A percentile compares a stretch with the other conserved stretches of the same genome.
Evolutionary conservation across 1,140 invertebrate species (phyloP).

Genomic region (Achatina immaculata): DNA sequence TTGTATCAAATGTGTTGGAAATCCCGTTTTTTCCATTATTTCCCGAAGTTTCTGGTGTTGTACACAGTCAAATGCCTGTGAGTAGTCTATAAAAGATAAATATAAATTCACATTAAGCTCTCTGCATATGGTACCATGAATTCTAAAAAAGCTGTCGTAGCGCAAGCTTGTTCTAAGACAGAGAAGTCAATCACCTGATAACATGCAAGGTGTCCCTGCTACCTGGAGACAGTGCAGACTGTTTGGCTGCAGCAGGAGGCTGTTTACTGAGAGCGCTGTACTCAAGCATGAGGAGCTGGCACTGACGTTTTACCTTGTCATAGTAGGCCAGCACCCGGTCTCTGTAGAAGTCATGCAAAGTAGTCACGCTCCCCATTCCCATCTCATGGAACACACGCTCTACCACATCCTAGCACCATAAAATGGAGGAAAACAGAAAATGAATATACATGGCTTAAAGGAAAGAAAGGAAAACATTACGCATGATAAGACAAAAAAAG

Average conservation of each 20-base stretch:
- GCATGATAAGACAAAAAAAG: no score
- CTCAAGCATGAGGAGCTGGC: constrained; percentile 71
- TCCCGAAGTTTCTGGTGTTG: no score
- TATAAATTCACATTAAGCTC: no score
- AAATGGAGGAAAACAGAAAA: not conserved
- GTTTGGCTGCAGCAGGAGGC: constrained; percentile 41
- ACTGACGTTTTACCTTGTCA: constrained; percentile 70
- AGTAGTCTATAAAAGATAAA: no score
- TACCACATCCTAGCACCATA: constrained; percentile 72
- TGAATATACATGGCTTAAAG: no score
- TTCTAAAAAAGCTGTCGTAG: no score
- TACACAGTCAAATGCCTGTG: no score
- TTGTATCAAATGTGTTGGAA: no score
- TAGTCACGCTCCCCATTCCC: constrained; percentile 73
- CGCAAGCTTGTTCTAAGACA: no score
- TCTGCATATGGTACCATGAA: no score
- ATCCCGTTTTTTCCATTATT: no score
- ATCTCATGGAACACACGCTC: constrained; percentile 76
- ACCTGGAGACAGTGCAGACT: constrained; percentile 19
- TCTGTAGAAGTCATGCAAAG: constrained; percentile 74
- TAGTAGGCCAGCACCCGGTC: constrained; percentile 74
- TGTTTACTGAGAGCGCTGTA: constrained; percentile 69
- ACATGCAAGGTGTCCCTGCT: constrained; percentile 41
- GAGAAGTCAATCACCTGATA: constrained; percentile 44
- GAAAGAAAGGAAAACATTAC: no score